Evolutionary conservation across 1,140 invertebrate genomes (phyloP), one percentile per base, ranked within the genome.

Genomic region (Harlomillsia oculata): DNA sequence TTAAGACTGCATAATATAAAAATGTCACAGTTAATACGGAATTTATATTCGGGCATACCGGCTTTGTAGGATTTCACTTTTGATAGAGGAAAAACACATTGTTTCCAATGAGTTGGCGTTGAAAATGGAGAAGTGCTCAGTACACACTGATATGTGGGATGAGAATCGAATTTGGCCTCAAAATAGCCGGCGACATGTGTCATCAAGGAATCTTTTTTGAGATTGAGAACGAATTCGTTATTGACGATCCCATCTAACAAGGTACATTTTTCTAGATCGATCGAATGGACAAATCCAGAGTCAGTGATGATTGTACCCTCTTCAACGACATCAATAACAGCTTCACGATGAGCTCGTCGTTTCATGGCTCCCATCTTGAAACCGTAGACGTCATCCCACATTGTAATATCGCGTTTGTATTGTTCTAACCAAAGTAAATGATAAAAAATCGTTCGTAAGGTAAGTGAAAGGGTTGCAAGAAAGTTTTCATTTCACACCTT

Each of bases 371-470:
- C 85, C 95, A 99, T 98, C 74, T 93, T 89, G 69, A 91, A 97
- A 0, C 91, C 94, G 69, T 98, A 97, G 0, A 99, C 94, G 76
- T 94, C 80, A 16, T 91, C 84, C 95, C 95, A 99, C 72, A 90
- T 95, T 70, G 80, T 78, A 2, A 91, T 79, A 23, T 85, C 71
- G 49, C 83, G 79, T 29, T 81, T 76, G 66, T 90, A 83, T 32
- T 82, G 77, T 32, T 80, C 81, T 74, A 62, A n/a, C n/a, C 43
- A 75, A 74, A 56, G 67, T 34, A 67, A 66, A 64, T n/a, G n/a
- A n/a, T n/a, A n/a, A n/a, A n/a, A n/a, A 41, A 9, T 13, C 6
- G 6, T 13, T 41, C 39, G 23, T 23, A 26, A 46, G 5, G 18
- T 46, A 11, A 46, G 8, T 41, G 20, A 23, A 26, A 11, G 14